These are phyloP conservation scores for Dromas ardeola DNA, from an alignment of 2,113 vertebrate genomes.

Conservation along the genomic window DNA sequence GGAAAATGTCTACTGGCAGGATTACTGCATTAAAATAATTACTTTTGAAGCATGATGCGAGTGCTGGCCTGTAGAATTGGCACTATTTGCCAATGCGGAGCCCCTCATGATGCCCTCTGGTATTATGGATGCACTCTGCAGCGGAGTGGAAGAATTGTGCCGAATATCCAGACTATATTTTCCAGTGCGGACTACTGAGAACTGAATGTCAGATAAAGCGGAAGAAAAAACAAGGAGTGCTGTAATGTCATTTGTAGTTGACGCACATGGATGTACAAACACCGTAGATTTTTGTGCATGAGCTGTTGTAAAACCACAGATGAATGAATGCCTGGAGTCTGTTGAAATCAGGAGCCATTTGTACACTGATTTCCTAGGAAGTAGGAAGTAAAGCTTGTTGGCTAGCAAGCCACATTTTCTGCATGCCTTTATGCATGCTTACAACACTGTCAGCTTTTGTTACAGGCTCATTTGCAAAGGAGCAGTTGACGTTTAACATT, in stretches of 20 bases:
- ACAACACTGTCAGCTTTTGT: neutral
- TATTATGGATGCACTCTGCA: neutral
- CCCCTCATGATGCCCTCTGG: neutral
- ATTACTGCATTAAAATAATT: neutral
- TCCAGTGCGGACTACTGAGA: neutral
- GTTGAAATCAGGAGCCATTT: neutral
- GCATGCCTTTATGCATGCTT: neutral
- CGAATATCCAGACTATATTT: neutral
- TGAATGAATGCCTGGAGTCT: neutral
- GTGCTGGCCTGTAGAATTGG: neutral
- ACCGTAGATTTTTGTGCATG: neutral
- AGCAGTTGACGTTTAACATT: neutral
- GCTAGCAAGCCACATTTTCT: neutral
- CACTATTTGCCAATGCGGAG: fast-evolving
- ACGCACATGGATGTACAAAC: fast-evolving
- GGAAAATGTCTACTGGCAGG: neutral
- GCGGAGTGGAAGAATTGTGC: neutral
- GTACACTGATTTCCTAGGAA: neutral
- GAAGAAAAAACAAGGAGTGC: neutral
- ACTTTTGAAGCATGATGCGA: neutral
- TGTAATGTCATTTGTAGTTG: neutral
- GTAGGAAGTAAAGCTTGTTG: neutral
- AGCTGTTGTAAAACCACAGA: neutral
- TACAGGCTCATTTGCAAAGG: neutral
- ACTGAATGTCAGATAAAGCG: neutral